Conservation (phyloP, 2,797 vertebrate species). For the Masticophis lateralis region DNA sequence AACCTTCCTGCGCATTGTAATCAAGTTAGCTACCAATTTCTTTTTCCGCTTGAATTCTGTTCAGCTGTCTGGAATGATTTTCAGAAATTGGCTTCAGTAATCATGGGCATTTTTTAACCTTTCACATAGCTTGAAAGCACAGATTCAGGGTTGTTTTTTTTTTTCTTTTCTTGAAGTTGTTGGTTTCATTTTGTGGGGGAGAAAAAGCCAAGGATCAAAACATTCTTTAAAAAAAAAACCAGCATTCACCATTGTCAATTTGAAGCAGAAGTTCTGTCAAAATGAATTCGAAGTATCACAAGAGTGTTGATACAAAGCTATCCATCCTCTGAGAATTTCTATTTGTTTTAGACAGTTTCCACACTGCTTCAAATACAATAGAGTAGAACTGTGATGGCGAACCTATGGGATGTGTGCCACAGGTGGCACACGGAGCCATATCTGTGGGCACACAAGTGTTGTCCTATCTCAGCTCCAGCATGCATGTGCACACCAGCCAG, state of each 20-base stretch:
- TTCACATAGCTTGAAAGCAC: conserved; percentile 21
- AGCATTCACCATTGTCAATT: not conserved
- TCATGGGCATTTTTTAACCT: conserved; percentile 19
- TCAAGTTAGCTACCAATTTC: conserved; percentile 48
- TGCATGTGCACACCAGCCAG: too few relatives aligned
- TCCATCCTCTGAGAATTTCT: not conserved
- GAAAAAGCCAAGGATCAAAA: not conserved
- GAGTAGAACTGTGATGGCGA: not conserved
- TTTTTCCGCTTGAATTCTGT: conserved; percentile 23
- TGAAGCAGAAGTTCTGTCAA: not conserved
- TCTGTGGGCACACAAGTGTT: too few relatives aligned
- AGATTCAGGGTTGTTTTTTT: not conserved
- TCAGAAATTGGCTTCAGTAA: conserved; percentile 46
- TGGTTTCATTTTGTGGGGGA: conserved; percentile 12
- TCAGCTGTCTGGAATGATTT: conserved; percentile 47
- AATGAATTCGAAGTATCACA: not conserved
- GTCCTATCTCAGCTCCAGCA: too few relatives aligned
- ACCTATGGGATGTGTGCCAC: too few relatives aligned
- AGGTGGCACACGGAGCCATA: too few relatives aligned
- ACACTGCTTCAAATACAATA: not conserved
- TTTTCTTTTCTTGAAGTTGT: conserved; percentile 1
- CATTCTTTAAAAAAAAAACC: not conserved
- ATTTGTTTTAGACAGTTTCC: not conserved
- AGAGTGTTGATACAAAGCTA: not conserved
- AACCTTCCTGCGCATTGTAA: conserved; percentile 47